phyloP scores from a whole-genome alignment of 1,140 invertebrate species.

The Brachionus sp. region DNA sequence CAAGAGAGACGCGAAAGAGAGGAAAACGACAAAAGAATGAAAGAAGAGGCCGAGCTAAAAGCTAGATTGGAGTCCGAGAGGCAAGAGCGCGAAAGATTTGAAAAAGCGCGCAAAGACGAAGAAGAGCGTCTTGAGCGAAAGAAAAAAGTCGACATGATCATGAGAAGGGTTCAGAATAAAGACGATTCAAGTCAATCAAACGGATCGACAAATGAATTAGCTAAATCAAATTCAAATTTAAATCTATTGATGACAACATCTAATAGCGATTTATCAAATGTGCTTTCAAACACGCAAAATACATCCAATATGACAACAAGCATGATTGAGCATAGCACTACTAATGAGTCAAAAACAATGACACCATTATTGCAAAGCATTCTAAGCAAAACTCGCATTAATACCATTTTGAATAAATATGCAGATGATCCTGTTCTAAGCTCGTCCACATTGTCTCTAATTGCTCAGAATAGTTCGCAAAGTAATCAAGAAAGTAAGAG shows the following conservation, averaged over 20 bases:
- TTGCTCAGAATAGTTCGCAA: constrained; percentile 14
- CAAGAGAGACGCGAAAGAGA: constrained; percentile 20
- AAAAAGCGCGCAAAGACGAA: constrained; percentile 33
- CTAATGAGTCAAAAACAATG: constrained; percentile 17
- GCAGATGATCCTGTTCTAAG: constrained; percentile 43
- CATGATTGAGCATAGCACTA: constrained; percentile 17
- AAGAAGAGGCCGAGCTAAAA: constrained; percentile 43
- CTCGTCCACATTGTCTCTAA: constrained; percentile 42
- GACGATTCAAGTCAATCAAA: background rate
- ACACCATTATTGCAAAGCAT: constrained; percentile 43
- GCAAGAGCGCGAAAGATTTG: background rate
- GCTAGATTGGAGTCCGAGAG: constrained; percentile 3
- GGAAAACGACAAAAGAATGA: constrained; percentile 5
- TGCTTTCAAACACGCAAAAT: background rate
- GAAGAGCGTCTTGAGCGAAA: constrained; percentile 42
- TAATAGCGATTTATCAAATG: constrained; percentile 4
- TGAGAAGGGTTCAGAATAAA: constrained; percentile 43
- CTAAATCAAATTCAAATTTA: background rate
- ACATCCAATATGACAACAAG: constrained; percentile 37
- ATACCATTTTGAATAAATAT: constrained; percentile 38
- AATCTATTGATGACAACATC: constrained; percentile 29
- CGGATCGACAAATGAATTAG: background rate
- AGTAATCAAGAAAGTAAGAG: background rate
- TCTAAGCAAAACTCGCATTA: constrained; percentile 40
- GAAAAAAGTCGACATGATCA: constrained; percentile 38